phyloP scores from a whole-genome alignment of 2,113 vertebrate genomes.

The Acanthochromis polyacanthus region DNA sequence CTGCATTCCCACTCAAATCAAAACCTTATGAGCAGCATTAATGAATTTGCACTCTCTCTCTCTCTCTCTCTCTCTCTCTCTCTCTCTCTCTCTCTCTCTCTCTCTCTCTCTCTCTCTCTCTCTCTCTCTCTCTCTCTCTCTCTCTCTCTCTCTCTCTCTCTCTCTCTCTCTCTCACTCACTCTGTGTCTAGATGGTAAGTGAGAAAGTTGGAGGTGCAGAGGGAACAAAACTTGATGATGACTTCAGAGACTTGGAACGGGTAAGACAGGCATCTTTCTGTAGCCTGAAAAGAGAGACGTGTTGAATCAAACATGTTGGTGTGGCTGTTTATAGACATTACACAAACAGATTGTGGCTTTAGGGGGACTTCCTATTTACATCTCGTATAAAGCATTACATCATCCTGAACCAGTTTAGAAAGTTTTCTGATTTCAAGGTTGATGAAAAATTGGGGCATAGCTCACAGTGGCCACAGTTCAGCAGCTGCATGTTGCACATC shows the following conservation, averaged over 20 bases:
- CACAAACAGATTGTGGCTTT: not conserved
- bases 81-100: not conserved
- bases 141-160: not conserved
- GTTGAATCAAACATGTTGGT: not conserved
- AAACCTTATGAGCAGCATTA: constrained; percentile 40
- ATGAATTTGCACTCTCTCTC: not conserved
- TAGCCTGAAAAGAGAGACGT: constrained; percentile 5
- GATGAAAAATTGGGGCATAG: not conserved
- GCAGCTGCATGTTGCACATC: not conserved
- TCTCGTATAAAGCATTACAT: too few relatives aligned
- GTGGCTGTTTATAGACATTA: not conserved
- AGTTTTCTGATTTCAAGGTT: too few relatives aligned
- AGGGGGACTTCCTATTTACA: too few relatives aligned
- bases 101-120: not conserved
- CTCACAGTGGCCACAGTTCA: not conserved
- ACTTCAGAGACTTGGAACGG: constrained; percentile 97
- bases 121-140: not conserved
- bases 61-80: not conserved
- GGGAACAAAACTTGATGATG: constrained; percentile 96
- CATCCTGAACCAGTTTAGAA: too few relatives aligned
- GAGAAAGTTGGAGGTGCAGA: constrained; percentile 98
- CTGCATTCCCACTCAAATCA: constrained; percentile 31
- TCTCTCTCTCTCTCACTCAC: not conserved
- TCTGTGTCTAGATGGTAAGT: constrained; percentile 90
- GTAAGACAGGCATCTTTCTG: constrained; percentile 75